Base-by-base conservation (phyloP, 2,797 vertebrate genomes). In the Pampus argenteus region DNA sequence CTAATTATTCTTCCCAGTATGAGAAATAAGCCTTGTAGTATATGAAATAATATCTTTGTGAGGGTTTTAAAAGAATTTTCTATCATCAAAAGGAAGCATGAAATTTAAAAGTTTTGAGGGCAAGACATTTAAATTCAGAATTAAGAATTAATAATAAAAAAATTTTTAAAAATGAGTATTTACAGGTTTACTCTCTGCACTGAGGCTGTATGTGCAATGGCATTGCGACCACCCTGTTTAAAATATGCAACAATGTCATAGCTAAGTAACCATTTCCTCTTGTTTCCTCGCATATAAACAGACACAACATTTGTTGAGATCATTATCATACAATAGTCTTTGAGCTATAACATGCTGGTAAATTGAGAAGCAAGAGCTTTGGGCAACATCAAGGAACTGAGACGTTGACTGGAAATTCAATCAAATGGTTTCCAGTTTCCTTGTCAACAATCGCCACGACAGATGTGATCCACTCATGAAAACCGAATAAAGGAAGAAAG, bases 361-460 rank as follows among this genome's bases (percentile, higher is more conserved):
- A 77, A 74, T 36, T 60, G 31, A 67, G 28, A 38, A 34, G 34
- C 23, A 26, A 25, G 72, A 44, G 15, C 48, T 79, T 78, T 54
- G 18, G 44, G 28, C 57, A 51, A 71, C 50, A 79, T 73, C 26
- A 76, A 61, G 60, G 67, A 62, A 76, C 45, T 60, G 50, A 54
- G 63, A 78, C 18, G 49, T 78, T 81, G 54, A 9, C 70, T 84
- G 90, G 83, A 86, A 87, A 86, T 77, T 78, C 68, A 78, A 77
- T 79, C 61, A 84, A 84, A 79, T 49, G 49, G 62, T 74, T 72
- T 82, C 64, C 57, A 64, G 63, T 71, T 78, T 26, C 73, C 70
- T 58, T 51, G 72, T 79, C 81, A 81, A 82, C 79, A 76, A 76
- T 25, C 29, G 29, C 22, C 48, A 50, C 79, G 86, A 90, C 81